These are phyloP conservation scores for Chrosomus eos DNA, from an alignment of 2,797 vertebrate genomes.

Conservation along the genomic window DNA sequence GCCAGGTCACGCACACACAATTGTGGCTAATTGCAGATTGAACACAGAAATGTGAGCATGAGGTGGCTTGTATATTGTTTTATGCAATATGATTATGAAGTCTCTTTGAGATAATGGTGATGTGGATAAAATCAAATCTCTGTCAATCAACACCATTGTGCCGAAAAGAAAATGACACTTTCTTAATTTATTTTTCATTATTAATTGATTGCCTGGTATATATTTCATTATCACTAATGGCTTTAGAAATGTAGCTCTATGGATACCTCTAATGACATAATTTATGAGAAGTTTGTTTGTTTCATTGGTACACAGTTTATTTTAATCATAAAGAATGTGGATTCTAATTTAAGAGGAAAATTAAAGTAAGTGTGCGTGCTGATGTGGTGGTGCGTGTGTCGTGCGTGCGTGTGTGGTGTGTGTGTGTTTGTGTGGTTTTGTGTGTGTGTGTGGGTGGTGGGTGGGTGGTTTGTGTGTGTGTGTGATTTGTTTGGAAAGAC, in stretches of 20 bases:
- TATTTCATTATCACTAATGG: conserved; percentile 13
- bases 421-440: too few relatives aligned
- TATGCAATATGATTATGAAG: background rate
- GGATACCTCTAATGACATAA: background rate
- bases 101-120: background rate
- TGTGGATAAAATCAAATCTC: background rate
- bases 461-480: background rate
- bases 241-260: background rate
- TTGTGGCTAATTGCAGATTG: too few relatives aligned
- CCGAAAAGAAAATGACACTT: background rate
- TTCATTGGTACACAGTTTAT: background rate
- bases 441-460: background rate
- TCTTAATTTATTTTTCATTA: background rate
- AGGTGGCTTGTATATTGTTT: conserved; percentile 14
- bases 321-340: background rate
- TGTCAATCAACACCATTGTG: background rate
- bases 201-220: background rate
- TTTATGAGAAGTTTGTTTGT: conserved; percentile 11
- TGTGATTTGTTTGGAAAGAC: too few relatives aligned
- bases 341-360: background rate
- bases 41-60: conserved; percentile 7
- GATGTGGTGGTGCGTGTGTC: too few relatives aligned
- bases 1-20: conserved; percentile 23
- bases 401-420: too few relatives aligned
- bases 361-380: background rate